Evolutionary conservation across 2,113 vertebrate genomes (phyloP).

Genomic region (Tenrec ecaudatus): DNA sequence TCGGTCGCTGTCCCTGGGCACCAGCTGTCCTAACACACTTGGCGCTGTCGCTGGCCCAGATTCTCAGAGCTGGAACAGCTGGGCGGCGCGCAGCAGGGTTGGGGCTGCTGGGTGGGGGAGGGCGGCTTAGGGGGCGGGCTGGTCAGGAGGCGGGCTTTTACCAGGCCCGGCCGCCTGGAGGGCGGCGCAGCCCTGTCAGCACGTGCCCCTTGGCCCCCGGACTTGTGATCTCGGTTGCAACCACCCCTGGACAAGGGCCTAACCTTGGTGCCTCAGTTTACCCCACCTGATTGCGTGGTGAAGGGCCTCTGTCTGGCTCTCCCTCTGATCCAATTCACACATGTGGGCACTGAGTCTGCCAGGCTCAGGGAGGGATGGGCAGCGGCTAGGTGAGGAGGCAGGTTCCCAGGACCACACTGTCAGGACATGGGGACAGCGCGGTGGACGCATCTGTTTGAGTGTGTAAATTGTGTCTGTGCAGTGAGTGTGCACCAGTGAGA

Average conservation of each 20-base stretch:
- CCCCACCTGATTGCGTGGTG: too few relatives aligned
- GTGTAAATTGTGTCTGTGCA: neutral
- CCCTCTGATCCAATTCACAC: too few relatives aligned
- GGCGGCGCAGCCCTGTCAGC: too few relatives aligned
- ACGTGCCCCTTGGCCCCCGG: too few relatives aligned
- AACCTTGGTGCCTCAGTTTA: too few relatives aligned
- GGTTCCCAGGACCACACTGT: neutral
- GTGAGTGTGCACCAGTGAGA: neutral
- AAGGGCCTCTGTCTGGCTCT: too few relatives aligned
- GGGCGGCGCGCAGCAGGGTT: neutral
- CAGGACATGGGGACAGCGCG: neutral
- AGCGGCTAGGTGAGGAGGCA: neutral
- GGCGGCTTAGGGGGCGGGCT: neutral
- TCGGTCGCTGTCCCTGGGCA: neutral
- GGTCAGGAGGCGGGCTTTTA: neutral
- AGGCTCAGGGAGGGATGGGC: neutral
- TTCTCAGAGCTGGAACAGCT: neutral
- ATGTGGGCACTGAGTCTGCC: fast-evolving
- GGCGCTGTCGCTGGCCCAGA: neutral
- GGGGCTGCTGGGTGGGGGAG: neutral
- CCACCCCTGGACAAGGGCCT: too few relatives aligned
- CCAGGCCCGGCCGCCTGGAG: neutral
- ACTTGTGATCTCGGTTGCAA: too few relatives aligned
- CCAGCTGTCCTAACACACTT: neutral
- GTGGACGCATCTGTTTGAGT: neutral